Percentiles rank a stretch among this genome's conserved stretches.
Evolutionary conservation across 2,888 invertebrate genomes (phyloP).

Genomic region (Drosophila atripex): DNA sequence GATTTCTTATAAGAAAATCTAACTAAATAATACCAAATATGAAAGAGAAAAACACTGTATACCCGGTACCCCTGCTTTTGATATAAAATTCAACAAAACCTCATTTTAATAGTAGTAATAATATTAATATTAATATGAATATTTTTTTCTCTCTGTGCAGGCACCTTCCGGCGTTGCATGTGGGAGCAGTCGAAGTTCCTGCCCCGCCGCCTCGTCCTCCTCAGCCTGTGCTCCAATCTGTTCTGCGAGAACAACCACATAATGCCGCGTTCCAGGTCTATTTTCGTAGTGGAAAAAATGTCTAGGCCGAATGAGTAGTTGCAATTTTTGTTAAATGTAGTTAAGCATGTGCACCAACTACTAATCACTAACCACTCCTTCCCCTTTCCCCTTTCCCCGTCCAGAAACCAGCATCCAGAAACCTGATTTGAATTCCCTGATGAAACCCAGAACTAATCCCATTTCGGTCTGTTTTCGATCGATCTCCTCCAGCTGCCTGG

Average conservation of each 20-base stretch:
- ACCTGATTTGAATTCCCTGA: neutral
- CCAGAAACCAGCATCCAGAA: no score
- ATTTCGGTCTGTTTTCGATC: neutral
- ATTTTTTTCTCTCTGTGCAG: constrained; percentile 47
- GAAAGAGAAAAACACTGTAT: no score
- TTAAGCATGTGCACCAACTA: constrained; percentile 44
- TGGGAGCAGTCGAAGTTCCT: constrained; percentile 83
- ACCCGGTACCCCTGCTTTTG: no score
- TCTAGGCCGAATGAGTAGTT: constrained; percentile 83
- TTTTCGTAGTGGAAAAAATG: constrained; percentile 83
- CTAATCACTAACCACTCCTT: no score
- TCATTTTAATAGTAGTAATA: no score
- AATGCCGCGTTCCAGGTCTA: constrained; percentile 82
- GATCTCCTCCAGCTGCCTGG: constrained; percentile 76
- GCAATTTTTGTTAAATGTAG: constrained; percentile 45
- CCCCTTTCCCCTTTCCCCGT: no score
- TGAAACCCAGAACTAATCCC: constrained; percentile 45
- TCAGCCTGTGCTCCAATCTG: constrained; percentile 82
- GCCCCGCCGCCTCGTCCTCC: constrained; percentile 81
- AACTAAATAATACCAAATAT: no score
- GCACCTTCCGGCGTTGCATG: constrained; percentile 83
- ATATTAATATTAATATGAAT: no score
- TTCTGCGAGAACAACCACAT: constrained; percentile 83
- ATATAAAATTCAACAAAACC: no score
- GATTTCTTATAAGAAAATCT: no score